Conservation (phyloP, 2,888 invertebrate species). For the Mayetiola destructor region DNA sequence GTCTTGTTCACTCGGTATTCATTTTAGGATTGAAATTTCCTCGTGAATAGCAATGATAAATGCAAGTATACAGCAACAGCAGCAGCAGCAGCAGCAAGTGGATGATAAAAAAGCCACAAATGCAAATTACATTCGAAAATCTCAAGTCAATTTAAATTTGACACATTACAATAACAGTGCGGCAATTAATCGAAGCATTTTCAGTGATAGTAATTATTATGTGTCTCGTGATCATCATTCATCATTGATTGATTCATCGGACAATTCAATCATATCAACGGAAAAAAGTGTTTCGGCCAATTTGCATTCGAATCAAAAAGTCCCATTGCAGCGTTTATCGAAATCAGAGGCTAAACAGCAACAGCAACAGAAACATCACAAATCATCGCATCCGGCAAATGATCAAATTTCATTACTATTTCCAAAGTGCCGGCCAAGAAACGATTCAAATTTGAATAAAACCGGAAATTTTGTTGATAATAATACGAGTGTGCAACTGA, state of each 20-base stretch:
- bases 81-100: slow-evolving; percentile 2
- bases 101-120: slow-evolving; percentile 8
- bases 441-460: slow-evolving; percentile 2
- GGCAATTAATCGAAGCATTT: neutral
- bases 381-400: neutral
- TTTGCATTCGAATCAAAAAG: no score
- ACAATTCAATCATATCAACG: neutral
- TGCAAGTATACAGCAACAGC: slow-evolving; percentile 4
- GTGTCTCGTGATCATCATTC: neutral
- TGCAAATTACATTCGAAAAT: slow-evolving; percentile 5
- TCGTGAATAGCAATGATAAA: neutral
- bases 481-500: neutral
- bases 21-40: neutral
- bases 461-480: neutral
- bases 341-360: neutral
- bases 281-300: no score
- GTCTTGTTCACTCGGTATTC: neutral
- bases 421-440: slow-evolving; percentile 15
- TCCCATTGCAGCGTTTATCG: neutral
- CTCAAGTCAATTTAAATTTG: slow-evolving; percentile 7
- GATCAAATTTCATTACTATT: slow-evolving; percentile 12
- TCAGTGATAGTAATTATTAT: neutral
- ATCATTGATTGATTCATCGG: slow-evolving; percentile 3
- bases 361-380: neutral
- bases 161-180: neutral